Evolutionary conservation across 2,888 invertebrate species (phyloP), one percentile per base, ranked within the genome.

Genomic region (Arge pagana): DNA sequence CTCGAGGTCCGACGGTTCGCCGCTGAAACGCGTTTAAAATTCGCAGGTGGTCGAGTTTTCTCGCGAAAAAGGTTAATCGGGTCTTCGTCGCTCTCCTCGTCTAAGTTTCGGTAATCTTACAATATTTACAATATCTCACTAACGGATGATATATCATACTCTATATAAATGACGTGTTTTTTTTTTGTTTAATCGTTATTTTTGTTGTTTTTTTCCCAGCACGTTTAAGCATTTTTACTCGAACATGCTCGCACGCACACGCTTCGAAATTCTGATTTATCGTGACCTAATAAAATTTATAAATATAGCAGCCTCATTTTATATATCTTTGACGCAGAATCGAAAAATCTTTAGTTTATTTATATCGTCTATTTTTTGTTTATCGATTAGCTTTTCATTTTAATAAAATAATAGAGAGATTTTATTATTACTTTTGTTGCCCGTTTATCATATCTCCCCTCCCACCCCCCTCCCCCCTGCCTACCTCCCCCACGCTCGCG

Each of bases 281-380:
- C 28, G 28, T 26, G 8, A 51, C 53, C 61, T 60, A 66, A 58
- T 60, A 62, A 61, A 62, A 61, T 54, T 54, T 65, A 60, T 60
- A 64, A 64, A 62, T 58, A 57, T 56, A 57, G 59, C 58, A 56
- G 51, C 56, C 48, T 53, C 42, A 23, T n/a, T 53, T 45, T 48
- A 52, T 42, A 51, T 43, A 16, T 11, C 31, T 48, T 40, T 19
- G 39, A 48, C 21, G 42, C 30, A 50, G 53, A 49, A 21, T 39
- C 39, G 53, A 53, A 56, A 50, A 42, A 28, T n/a, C 8, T 28
- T 8, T 28, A 28, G 28, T n/a, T 28, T n/a, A 8, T 28, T 28
- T n/a, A 28, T 8, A 28, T 28, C 28, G n/a, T 8, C 48, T 35
- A 35, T 37, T 35, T 18, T 37, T 37, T 35, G 36, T 37, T 48